phyloP scores from a whole-genome alignment of 2,113 vertebrate genomes.

The Haliaeetus leucogaster region DNA sequence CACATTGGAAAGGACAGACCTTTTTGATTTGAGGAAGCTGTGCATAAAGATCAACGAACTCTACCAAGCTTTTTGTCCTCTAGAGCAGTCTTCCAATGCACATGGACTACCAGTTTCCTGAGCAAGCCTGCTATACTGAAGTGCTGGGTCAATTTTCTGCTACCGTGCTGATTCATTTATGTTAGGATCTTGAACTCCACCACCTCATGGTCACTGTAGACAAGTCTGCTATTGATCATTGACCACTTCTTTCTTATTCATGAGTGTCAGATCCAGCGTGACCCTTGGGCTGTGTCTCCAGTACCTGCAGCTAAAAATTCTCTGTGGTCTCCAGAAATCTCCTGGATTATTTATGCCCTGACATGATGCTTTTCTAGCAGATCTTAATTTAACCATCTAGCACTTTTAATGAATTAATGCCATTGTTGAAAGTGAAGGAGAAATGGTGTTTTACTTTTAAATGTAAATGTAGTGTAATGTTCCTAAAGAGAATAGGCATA shows the following conservation, averaged over 20 bases:
- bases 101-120: background rate
- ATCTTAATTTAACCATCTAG: background rate
- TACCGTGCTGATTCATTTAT: background rate
- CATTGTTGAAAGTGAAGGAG: background rate
- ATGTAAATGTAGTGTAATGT: background rate
- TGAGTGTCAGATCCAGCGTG: accelerated
- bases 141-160: background rate
- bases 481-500: background rate
- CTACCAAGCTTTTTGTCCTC: background rate
- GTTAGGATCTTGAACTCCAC: background rate
- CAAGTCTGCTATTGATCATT: background rate
- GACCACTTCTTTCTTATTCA: background rate
- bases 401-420: background rate
- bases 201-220: background rate
- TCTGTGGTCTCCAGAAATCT: background rate
- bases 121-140: background rate
- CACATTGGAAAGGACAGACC: background rate
- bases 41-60: background rate
- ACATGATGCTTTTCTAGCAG: background rate
- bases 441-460: background rate
- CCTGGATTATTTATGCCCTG: background rate
- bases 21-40: background rate
- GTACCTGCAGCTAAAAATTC: background rate
- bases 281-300: background rate
- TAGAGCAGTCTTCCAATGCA: background rate